Evolutionary conservation across 2,888 invertebrate species (phyloP).

Genomic region (Drosophila buzzatii): DNA sequence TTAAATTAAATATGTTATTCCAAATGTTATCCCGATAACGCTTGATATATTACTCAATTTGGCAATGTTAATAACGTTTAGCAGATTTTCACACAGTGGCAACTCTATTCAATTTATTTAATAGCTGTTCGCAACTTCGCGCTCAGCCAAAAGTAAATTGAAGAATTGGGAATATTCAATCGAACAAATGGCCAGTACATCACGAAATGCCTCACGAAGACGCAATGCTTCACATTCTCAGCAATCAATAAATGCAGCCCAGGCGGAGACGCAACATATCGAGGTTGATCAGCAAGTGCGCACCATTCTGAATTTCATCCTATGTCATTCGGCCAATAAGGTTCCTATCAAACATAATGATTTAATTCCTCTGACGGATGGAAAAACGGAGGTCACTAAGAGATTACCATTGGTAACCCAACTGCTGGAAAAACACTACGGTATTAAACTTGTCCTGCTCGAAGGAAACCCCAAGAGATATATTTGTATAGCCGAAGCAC

Average conservation of each 20-base stretch:
- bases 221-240: constrained; percentile 21
- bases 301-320: constrained; percentile 53
- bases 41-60: background rate
- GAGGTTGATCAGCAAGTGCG: constrained; percentile 39
- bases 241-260: constrained; percentile 1
- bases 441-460: constrained; percentile 39
- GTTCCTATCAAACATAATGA: constrained; percentile 58
- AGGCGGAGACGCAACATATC: background rate
- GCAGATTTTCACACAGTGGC: constrained; percentile 5
- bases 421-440: constrained; percentile 43
- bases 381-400: constrained; percentile 19
- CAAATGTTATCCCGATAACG: constrained; percentile 25
- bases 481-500: constrained; percentile 53
- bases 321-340: constrained; percentile 55
- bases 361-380: constrained; percentile 23
- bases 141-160: constrained; percentile 12
- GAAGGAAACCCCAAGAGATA: constrained; percentile 48
- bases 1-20: background rate
- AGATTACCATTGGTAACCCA: constrained; percentile 39
- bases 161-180: background rate
- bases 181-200: constrained; percentile 59
- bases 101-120: constrained; percentile 17
- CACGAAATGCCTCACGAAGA: constrained; percentile 26
- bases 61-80: background rate
- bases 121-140: constrained; percentile 20